Conservation (phyloP, 1,140 invertebrate genomes). For the Himalopsyche phryganea region DNA sequence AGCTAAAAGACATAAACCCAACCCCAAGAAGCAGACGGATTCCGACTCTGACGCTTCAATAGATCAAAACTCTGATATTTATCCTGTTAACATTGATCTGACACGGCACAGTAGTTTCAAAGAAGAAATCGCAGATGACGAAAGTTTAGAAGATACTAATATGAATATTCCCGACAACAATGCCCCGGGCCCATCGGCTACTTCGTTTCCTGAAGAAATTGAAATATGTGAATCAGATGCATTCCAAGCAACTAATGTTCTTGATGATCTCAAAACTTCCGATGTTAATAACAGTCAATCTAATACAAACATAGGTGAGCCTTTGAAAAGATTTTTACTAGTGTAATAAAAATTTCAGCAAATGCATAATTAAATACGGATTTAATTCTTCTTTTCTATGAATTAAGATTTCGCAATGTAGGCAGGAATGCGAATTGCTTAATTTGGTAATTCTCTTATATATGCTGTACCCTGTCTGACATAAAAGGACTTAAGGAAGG, state of each 20-base stretch:
- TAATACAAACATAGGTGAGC: conserved; percentile 7
- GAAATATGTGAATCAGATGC: conserved; percentile 25
- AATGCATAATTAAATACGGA: too few species aligned
- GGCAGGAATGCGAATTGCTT: too few species aligned
- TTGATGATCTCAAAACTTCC: conserved; percentile 18
- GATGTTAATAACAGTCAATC: conserved; percentile 1
- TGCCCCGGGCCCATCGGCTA: conserved; percentile 5
- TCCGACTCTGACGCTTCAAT: conserved; percentile 3
- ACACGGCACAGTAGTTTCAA: background rate
- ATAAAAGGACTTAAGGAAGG: too few species aligned
- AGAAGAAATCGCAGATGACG: conserved; percentile 4
- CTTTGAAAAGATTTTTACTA: too few species aligned
- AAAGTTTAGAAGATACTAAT: conserved; percentile 8
- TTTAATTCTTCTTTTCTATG: too few species aligned
- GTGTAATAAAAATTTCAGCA: too few species aligned
- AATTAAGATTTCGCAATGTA: too few species aligned
- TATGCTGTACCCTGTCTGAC: too few species aligned
- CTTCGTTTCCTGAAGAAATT: conserved; percentile 22
- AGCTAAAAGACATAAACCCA: conserved; percentile 22
- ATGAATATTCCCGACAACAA: background rate
- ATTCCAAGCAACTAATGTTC: conserved; percentile 15
- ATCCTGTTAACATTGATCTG: background rate
- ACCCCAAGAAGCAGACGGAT: conserved; percentile 4
- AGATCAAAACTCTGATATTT: background rate
- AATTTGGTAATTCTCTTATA: too few species aligned